Evolutionary conservation across 1,140 invertebrate genomes (phyloP).

Genomic region (Andricus grossulariae): DNA sequence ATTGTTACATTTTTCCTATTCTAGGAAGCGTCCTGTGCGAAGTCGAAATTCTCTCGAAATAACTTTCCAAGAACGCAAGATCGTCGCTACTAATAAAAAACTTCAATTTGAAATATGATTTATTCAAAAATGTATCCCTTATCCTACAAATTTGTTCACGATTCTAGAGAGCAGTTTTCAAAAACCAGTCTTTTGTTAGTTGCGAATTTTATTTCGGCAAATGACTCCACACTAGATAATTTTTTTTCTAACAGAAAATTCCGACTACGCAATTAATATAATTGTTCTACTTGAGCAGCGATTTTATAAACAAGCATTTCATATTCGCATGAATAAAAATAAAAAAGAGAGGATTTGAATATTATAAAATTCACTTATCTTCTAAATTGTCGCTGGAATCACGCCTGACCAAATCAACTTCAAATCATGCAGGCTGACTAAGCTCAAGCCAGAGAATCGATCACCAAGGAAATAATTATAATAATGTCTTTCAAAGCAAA

Average conservation of each 20-base stretch:
- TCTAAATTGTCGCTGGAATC: constrained; percentile 5
- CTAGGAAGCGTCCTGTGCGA: neutral
- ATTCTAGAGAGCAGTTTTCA: too few species aligned
- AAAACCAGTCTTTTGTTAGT: too few species aligned
- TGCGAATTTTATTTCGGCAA: neutral
- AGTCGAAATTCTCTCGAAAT: neutral
- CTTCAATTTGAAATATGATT: too few species aligned
- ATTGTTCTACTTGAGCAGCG: constrained; percentile 8
- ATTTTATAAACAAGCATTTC: constrained; percentile 13
- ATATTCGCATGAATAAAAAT: neutral
- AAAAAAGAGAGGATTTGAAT: neutral
- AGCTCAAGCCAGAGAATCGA: too few species aligned
- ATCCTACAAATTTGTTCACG: too few species aligned
- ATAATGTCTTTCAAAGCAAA: too few species aligned
- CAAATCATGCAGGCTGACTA: too few species aligned
- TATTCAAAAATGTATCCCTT: too few species aligned
- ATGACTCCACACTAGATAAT: neutral
- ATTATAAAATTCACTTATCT: neutral
- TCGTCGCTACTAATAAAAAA: neutral
- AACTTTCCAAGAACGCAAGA: neutral
- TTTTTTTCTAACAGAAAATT: constrained; percentile 3
- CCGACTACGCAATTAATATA: neutral
- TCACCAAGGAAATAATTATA: too few species aligned
- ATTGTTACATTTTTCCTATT: neutral
- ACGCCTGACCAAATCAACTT: too few species aligned